Percentiles rank a stretch among this genome's conserved stretches.
Evolutionary conservation across 2,888 invertebrate genomes (phyloP).

Genomic region (Drosophila cognata): DNA sequence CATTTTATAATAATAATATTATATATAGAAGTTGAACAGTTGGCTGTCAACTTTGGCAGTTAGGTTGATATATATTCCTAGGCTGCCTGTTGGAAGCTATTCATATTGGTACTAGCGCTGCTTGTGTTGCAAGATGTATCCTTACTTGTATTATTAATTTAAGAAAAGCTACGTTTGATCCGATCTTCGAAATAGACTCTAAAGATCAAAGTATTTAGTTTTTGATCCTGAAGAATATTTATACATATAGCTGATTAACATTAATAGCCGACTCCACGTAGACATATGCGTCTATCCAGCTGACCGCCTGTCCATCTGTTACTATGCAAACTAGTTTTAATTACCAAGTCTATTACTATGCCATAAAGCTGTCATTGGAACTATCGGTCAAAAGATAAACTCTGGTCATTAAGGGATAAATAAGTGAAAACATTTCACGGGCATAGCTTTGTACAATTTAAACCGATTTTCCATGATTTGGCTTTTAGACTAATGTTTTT

Average conservation of each 20-base stretch:
- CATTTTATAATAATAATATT: too few species aligned
- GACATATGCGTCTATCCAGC: too few species aligned
- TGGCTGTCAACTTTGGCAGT: not conserved
- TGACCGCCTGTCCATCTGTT: not conserved
- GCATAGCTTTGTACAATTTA: not conserved
- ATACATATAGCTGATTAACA: not conserved
- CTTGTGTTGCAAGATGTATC: not conserved
- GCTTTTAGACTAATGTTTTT: not conserved
- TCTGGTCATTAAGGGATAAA: not conserved
- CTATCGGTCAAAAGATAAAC: not conserved
- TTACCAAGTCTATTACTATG: too few species aligned
- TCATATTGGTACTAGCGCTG: not conserved
- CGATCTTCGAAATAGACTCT: not conserved
- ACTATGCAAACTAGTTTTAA: not conserved
- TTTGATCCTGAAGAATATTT: not conserved
- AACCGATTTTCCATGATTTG: not conserved
- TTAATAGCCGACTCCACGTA: not conserved
- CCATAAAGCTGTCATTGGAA: not conserved
- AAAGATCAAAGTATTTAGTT: not conserved
- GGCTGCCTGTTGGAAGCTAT: not conserved
- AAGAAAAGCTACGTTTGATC: not conserved
- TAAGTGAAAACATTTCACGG: not conserved
- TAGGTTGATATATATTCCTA: not conserved
- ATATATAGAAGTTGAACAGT: too few species aligned
- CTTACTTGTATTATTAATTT: not conserved